Base-by-base conservation (phyloP, 2,113 vertebrate species). In the Halcyon senegalensis region DNA sequence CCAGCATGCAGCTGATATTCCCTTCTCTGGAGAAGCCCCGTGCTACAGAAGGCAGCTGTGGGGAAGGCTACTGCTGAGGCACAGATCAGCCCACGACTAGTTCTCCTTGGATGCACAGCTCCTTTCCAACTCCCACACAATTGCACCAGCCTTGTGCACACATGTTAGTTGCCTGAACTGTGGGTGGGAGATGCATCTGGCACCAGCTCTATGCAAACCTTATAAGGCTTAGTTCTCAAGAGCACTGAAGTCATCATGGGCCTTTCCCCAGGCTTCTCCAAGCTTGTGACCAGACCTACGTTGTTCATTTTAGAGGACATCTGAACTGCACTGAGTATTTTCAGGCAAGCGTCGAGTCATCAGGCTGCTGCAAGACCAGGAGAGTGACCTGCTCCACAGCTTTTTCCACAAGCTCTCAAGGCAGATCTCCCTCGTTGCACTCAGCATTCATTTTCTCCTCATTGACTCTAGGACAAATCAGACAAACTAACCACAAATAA, bases 51-150 rank as follows among this genome's bases (percentile, higher is more conserved):
- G 39, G 68, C 44, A 67, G 41, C 48, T 83, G 50, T 31, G 21
- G 74, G 53, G 58, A 86, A 90, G 35, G 9, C 13, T 27, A 28
- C 60, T 86, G 31, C 0, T 33, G 66, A 89, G 60, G 44, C 41
- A 82, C 15, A 59, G 60, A 87, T 35, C 59, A 76, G 83, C 39
- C 60, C 39, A 27, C 4, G 53, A 84, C 48, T 21, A 69, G 60
- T 75, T 53, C 64, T 70, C 39, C 11, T 28, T 43, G 43, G 46
- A 72, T 70, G 48, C 3, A 56, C 14, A 83, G 56, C 35, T 96
- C 50, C 67, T 78, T 97, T 92, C 92, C 83, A 94, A 82, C 51
- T 94, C 73, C 63, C 56, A 62, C 50, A 39, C 80, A 94, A 93
- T 90, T 92, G 74, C 78, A 50, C 23, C 8, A 51, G 82, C 44